A percentile compares a stretch with the other conserved stretches of the same genome.
These are phyloP conservation scores for Aythya baeri DNA, from an alignment of 2,113 vertebrate genomes.

Conservation along the genomic window DNA sequence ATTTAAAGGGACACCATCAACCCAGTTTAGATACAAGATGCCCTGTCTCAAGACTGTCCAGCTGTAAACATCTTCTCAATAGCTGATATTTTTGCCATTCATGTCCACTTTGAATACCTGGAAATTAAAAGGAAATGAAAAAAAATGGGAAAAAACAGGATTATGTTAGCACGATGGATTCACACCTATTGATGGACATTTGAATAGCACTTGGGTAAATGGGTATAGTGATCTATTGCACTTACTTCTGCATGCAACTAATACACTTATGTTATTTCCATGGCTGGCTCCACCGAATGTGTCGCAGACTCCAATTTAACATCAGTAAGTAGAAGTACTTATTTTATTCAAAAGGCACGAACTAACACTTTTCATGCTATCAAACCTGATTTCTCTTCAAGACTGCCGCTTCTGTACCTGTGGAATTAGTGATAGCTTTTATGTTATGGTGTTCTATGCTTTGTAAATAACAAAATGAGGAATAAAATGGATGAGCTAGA, in stretches of 20 bases:
- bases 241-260: not conserved
- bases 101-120: not conserved
- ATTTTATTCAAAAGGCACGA: not conserved
- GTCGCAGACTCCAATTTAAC: not conserved
- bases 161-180: not conserved
- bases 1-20: slow-evolving; percentile 54
- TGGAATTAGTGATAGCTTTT: not conserved
- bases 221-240: not conserved
- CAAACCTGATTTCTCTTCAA: not conserved
- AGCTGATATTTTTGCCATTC: not conserved
- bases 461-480: not conserved
- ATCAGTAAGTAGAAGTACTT: not conserved
- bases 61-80: not conserved
- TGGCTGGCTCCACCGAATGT: not conserved
- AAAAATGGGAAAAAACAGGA: not conserved
- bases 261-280: not conserved
- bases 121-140: slow-evolving; percentile 1
- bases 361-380: not conserved
- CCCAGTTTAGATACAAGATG: not conserved
- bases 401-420: not conserved
- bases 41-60: not conserved
- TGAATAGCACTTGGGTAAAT: not conserved
- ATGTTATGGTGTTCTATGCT: not conserved
- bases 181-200: not conserved
- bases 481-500: too few species aligned